Evolutionary conservation across 2,113 vertebrate genomes (phyloP).

Genomic region (Muntiacus reevesi): DNA sequence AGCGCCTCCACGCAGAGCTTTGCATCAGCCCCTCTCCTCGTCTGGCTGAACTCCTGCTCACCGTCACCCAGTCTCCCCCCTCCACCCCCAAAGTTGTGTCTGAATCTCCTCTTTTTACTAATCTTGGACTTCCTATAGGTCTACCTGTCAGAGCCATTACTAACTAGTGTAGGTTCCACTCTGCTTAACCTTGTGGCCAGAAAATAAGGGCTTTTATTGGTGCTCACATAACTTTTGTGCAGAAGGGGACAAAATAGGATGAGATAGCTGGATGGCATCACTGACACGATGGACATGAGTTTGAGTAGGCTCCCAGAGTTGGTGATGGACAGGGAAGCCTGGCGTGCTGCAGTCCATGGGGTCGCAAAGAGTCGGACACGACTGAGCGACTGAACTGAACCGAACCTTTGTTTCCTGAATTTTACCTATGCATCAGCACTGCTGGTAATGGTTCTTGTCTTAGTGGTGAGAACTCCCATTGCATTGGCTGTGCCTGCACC

Average conservation of each 20-base stretch:
- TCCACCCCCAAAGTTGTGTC: rapidly evolving
- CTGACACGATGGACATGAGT: neutral
- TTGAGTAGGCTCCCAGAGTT: neutral
- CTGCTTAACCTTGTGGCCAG: neutral
- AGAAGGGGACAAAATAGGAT: neutral
- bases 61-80: neutral
- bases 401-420: neutral
- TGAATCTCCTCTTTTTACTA: neutral
- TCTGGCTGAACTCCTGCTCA: neutral
- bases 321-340: neutral
- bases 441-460: neutral
- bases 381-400: neutral
- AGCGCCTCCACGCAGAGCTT: no score
- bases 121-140: neutral
- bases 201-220: neutral
- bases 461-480: neutral
- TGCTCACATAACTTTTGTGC: neutral
- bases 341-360: rapidly evolving
- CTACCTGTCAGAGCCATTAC: neutral
- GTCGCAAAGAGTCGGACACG: neutral
- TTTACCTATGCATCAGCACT: neutral
- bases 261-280: neutral
- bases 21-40: neutral
- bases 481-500: neutral
- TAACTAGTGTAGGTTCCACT: neutral